These are phyloP conservation scores for Drosophila ohnishii DNA, from an alignment of 1,140 invertebrate species.

Conservation along the genomic window DNA sequence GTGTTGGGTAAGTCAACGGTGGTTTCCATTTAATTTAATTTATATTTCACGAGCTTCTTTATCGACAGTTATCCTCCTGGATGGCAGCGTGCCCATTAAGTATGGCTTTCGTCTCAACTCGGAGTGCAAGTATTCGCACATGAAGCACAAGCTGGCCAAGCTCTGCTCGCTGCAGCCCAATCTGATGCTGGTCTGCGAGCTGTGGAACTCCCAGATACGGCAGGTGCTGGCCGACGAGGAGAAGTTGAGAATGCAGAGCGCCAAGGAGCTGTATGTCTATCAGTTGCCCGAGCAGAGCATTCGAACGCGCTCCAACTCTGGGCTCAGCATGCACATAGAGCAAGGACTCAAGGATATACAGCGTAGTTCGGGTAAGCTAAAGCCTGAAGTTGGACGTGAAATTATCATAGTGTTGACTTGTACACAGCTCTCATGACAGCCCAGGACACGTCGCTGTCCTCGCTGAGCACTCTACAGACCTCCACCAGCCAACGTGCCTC, in stretches of 20 bases:
- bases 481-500: conserved; percentile 53
- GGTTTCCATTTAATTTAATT: background rate
- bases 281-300: conserved; percentile 78
- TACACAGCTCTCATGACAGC: conserved; percentile 55
- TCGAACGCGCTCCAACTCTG: conserved; percentile 69
- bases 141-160: conserved; percentile 88
- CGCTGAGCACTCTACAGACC: conserved; percentile 64
- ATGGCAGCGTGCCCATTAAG: conserved; percentile 91
- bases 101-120: conserved; percentile 92
- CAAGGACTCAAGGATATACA: conserved; percentile 82
- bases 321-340: conserved; percentile 76
- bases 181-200: conserved; percentile 88
- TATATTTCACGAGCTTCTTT: background rate
- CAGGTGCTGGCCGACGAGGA: conserved; percentile 82
- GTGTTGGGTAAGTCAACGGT: conserved; percentile 85
- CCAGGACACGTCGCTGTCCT: conserved; percentile 64
- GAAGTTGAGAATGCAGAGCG: conserved; percentile 76
- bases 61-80: conserved; percentile 87
- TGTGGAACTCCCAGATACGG: conserved; percentile 87
- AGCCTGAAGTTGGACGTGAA: background rate
- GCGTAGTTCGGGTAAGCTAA: conserved; percentile 66
- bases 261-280: conserved; percentile 81
- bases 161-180: conserved; percentile 86
- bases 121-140: conserved; percentile 89
- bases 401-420: no score